Base-by-base conservation (phyloP, 2,888 invertebrate species). In the Gandaritis pyraliata region DNA sequence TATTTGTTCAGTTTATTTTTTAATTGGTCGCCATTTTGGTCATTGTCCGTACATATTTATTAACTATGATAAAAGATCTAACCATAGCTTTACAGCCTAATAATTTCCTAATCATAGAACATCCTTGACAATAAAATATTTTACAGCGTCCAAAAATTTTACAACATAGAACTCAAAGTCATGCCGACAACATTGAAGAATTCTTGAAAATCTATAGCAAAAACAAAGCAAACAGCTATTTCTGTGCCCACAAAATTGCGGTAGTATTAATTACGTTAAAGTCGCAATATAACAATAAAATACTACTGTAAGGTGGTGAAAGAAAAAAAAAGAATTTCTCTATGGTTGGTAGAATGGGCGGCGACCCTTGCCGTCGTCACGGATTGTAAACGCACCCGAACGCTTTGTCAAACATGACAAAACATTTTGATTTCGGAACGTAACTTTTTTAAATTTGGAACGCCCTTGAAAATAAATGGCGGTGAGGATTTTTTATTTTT, bases 261-360 rank as follows among this genome's bases (percentile, higher is more conserved):
- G 88, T 87, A 82, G 78, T 80, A 71, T 80, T 75, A 76, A 87
- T 86, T 80, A 86, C 78, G 59, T 78, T 78, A 79, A 73, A 78
- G 82, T 80, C 80, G 79, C 82, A 84, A 85, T 83, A 82, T 78
- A 85, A 81, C 77, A 81, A 87, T 80, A 82, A 72, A 78, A 77
- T 72, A 87, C 88, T 88, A 88, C 88, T 76, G 88, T 86, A 85
- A 81, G 80, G 77, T 82, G 81, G 79, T 80, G 72, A 72, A 74
- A 74, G 82, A 78, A 73, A 76, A 48, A 47, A 75, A 82, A 81
- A 78, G 78, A 71, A 76, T 73, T 81, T 82, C 80, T 81, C 77
- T 76, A 71, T 73, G 64, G 55, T 66, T 68, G 66, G 66, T 66
- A 65, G 71, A 66, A 74, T 75, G 70, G 68, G 71, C 74, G 72